Evolutionary conservation across 2,888 invertebrate genomes (phyloP).

Genomic region (Morpho achilles): DNA sequence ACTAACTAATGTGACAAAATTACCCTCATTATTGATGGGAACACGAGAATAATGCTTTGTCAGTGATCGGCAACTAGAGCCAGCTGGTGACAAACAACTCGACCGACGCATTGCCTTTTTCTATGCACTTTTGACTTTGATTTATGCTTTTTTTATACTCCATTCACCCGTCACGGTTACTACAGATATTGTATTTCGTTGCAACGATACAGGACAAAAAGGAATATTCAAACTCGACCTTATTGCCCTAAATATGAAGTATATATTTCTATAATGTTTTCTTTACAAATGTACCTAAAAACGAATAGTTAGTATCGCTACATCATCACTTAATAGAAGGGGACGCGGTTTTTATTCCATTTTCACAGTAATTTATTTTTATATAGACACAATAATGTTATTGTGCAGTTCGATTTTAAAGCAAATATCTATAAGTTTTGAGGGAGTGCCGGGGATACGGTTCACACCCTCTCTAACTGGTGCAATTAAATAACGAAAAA

Average conservation of each 20-base stretch:
- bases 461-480: conserved; percentile 55
- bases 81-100: conserved; percentile 73
- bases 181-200: conserved; percentile 58
- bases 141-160: conserved; percentile 77
- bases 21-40: conserved; percentile 77
- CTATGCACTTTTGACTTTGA: conserved; percentile 80
- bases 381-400: conserved; percentile 63
- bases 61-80: conserved; percentile 38
- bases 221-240: conserved; percentile 22
- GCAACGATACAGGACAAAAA: conserved; percentile 34
- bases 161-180: conserved; percentile 74
- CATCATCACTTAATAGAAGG: conserved; percentile 77
- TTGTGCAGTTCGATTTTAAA: conserved; percentile 69
- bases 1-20: conserved; percentile 73
- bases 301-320: conserved; percentile 64
- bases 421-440: conserved; percentile 63
- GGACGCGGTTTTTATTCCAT: conserved; percentile 74
- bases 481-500: conserved; percentile 32
- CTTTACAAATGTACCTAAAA: conserved; percentile 41
- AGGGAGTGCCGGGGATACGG: conserved; percentile 58
- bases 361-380: conserved; percentile 77
- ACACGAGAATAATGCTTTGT: conserved; percentile 55
- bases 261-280: conserved; percentile 28
- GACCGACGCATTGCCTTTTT: conserved; percentile 67
- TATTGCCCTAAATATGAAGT: conserved; percentile 29